Evolutionary conservation across 2,888 invertebrate species (phyloP).

Genomic region (Dryomyza anilis): DNA sequence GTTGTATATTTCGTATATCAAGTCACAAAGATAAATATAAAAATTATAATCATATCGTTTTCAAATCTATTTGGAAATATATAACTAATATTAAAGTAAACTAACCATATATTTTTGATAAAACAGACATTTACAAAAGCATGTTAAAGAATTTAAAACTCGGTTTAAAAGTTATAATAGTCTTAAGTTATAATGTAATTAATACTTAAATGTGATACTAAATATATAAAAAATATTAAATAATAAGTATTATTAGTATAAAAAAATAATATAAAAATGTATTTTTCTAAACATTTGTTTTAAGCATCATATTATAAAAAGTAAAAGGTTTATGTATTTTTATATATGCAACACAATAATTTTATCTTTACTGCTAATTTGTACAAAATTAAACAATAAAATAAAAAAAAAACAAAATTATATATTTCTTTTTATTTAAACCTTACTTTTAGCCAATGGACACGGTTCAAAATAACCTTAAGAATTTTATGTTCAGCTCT

Average conservation of each 20-base stretch:
- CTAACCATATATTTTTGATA: no score
- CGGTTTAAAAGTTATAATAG: no score
- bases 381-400: slow-evolving; percentile 18
- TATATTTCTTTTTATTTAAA: background rate
- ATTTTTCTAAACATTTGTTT: background rate
- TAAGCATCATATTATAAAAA: background rate
- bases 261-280: no score
- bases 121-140: no score
- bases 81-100: no score
- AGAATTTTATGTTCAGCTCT: no score
- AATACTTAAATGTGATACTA: slow-evolving; percentile 28
- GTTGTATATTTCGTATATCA: slow-evolving; percentile 18
- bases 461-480: no score
- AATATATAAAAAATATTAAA: no score
- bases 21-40: no score
- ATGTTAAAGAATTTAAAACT: background rate
- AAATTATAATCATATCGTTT: background rate
- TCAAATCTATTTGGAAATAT: no score
- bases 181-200: slow-evolving; percentile 1
- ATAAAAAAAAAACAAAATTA: background rate
- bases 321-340: slow-evolving; percentile 27
- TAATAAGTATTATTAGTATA: no score
- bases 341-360: slow-evolving; percentile 14
- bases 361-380: background rate
- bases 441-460: no score